A percentile compares a stretch with the other conserved stretches of the same genome.
Conservation (phyloP, 2,888 invertebrate genomes). For the Nowickia ferox region DNA sequence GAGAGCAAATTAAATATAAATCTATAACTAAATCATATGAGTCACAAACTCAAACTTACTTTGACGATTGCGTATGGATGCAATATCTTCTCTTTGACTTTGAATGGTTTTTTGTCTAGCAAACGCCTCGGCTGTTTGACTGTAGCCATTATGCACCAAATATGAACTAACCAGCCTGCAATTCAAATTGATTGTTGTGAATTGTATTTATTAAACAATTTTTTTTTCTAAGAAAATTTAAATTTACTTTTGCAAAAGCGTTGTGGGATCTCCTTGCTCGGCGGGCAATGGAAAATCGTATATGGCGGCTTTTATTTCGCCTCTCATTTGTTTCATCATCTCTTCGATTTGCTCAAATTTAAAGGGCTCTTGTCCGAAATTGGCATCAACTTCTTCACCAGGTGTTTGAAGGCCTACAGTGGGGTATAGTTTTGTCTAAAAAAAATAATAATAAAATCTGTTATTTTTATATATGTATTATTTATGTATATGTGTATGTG, state of each 20-base stretch:
- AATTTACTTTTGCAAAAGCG: constrained; percentile 92
- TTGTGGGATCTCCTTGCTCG: constrained; percentile 95
- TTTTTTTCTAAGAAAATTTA: background rate
- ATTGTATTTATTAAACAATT: background rate
- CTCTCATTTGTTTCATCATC: constrained; percentile 95
- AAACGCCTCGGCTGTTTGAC: constrained; percentile 97
- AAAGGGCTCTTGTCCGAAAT: constrained; percentile 99
- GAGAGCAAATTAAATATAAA: constrained; percentile 74
- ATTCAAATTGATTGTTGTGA: constrained; percentile 71
- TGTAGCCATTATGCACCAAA: constrained; percentile 98
- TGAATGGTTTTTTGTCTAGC: constrained; percentile 92
- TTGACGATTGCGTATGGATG: constrained; percentile 98
- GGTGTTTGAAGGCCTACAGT: constrained; percentile 99
- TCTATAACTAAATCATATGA: too few species aligned
- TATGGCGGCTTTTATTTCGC: constrained; percentile 92
- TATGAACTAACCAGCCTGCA: constrained; percentile 97
- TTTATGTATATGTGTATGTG: too few species aligned
- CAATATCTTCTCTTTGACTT: constrained; percentile 94
- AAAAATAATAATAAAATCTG: background rate
- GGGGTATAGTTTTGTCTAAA: constrained; percentile 96
- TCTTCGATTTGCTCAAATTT: constrained; percentile 97
- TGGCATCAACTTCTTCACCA: constrained; percentile 98
- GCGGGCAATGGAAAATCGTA: constrained; percentile 94
- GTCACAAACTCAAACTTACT: constrained; percentile 84
- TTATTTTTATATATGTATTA: too few species aligned